Evolutionary conservation across 2,888 invertebrate species (phyloP), one percentile per base, ranked within the genome.

Genomic region (Ernsta delagoae): DNA sequence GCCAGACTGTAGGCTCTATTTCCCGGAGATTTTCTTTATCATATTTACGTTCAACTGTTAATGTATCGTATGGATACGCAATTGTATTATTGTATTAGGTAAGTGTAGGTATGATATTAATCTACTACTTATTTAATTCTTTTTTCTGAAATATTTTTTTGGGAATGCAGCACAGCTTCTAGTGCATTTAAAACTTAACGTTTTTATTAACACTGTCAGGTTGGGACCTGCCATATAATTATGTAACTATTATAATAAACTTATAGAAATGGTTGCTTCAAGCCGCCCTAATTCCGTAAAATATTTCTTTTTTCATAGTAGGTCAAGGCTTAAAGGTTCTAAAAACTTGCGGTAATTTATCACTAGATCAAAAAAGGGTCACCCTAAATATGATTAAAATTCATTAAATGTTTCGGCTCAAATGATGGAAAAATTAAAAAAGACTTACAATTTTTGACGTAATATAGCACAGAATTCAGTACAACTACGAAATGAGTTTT

Each of bases 401-500:
- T 7, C 39, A 5, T 7, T 7, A 39, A 39, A 39, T 5, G 39
- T 7, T 5, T 50, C 12, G 7, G 7, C 7, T 3, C 12, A 50
- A 50, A 50, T 50, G 16, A 16, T 16, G 7, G 50, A 7, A 50
- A 50, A 50, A 16, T 50, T 50, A 1, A 16, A 50, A 50, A 50
- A 50, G 8, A 50, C 7, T 16, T 0, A 8, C 8, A 4, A 24
- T 8, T 50, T 16, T 50, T 50, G 31, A 53, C 53, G 53, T 9
- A 53, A 53, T 31, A 31, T 53, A 31, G 12, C 11, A 11, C 53
- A 31, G 56, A 34, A 56, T 56, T 56, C 7, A 56, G 7, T 12
- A 53, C 24, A 11, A 24, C 53, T 53, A 31, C n/a, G n/a, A 56
- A 56, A 56, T 56, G 56, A 56, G 56, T 56, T n/a, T 56, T 36